Base-by-base conservation (phyloP, 1,140 invertebrate species). In the Papilio machaon region DNA sequence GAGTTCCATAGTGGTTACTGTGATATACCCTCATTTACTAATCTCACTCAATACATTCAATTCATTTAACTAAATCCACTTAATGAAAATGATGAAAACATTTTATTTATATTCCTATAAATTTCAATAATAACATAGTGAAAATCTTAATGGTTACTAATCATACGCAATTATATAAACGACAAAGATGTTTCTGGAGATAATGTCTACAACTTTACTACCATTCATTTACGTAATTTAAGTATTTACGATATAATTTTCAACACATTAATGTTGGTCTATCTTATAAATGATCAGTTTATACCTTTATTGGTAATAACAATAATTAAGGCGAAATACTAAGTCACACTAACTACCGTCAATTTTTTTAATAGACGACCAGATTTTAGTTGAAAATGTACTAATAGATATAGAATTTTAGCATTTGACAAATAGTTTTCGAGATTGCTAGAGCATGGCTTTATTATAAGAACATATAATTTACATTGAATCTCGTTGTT, bases 291-390 rank as follows among this genome's bases (percentile, higher is more conserved):
- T 70, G 49, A 78, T 19, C 47, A 77, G 54, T 78, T 78, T 17
- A 58, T 78, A 58, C 52, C 75, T 60, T 52, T 58, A 60, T 38
- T 35, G 49, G 75, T 60, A 58, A 60, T 30, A 30, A 30, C 23
- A 30, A 30, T 78, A 77, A 77, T 77, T 77, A 78, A 78, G 75
- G 75, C 75, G 52, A 78, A 78, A n/a, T 78, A 43, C 49, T 78
- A 78, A 78, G 49, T 78, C 49, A 78, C 75, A n/a, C 52, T 78
- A 78, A 78, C 75, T 78, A 38, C 9, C 15, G 52, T 30, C 47
- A 17, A 77, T 23, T 30, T 77, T 77, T 54, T n/a, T n/a, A n/a
- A 15, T 23, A 54, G 30, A 58, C 13, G 13, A 38, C 17, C 10
- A 49, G n/a, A 75, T 46, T 23, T 75, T n/a, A 13, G 49, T 15